These are phyloP conservation scores for Myodes glareolus DNA, from an alignment of 2,113 vertebrate genomes.

Conservation along the genomic window DNA sequence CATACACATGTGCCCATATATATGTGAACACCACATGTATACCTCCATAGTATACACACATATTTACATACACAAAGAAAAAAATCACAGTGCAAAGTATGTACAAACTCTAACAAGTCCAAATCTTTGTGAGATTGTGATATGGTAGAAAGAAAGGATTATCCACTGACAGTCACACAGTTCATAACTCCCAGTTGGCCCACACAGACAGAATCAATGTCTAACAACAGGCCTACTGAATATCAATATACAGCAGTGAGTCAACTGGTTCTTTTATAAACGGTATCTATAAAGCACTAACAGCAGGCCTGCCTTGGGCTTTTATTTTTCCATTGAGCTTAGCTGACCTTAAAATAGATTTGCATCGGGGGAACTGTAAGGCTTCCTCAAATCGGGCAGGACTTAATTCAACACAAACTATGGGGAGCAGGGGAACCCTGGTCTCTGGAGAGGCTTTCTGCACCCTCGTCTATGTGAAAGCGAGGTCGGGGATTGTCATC, in stretches of 20 bases:
- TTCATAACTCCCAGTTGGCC: slow-evolving; percentile 57
- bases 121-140: slow-evolving; percentile 1
- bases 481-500: background rate
- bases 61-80: background rate
- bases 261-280: slow-evolving; percentile 52
- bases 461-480: slow-evolving; percentile 35
- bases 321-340: slow-evolving; percentile 72
- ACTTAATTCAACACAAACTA: slow-evolving; percentile 54
- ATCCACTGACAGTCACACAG: background rate
- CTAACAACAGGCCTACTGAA: slow-evolving; percentile 44
- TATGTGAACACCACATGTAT: background rate
- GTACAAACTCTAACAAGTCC: slow-evolving; percentile 3
- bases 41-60: background rate
- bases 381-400: slow-evolving; percentile 47
- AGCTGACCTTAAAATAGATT: slow-evolving; percentile 58
- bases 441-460: slow-evolving; percentile 36
- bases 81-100: background rate
- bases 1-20: background rate
- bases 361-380: slow-evolving; percentile 47
- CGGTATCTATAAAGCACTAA: slow-evolving; percentile 13
- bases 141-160: background rate
- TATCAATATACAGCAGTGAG: background rate
- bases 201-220: slow-evolving; percentile 55
- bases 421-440: background rate
- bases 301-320: slow-evolving; percentile 4